phyloP scores from a whole-genome alignment of 2,888 invertebrate species.

The Thereva unica region DNA sequence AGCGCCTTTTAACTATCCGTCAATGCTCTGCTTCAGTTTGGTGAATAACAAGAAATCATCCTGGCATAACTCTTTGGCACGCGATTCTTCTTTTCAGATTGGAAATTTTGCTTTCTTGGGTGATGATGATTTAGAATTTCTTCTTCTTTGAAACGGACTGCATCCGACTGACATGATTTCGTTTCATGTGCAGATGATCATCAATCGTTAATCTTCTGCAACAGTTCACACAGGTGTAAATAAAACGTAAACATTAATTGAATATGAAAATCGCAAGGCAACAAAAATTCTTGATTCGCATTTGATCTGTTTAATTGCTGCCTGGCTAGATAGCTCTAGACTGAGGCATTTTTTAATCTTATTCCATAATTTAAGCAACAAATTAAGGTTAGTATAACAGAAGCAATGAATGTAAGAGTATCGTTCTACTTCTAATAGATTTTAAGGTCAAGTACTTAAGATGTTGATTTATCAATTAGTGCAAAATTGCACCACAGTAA shows the following conservation, averaged over 20 bases:
- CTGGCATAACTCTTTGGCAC: slow-evolving; percentile 22
- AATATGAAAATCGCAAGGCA: slow-evolving; percentile 12
- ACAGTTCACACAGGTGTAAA: neutral
- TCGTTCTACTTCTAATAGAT: too few relatives aligned
- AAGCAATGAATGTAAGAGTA: too few relatives aligned
- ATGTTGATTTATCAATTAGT: too few relatives aligned
- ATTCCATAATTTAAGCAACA: too few relatives aligned
- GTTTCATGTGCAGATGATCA: neutral
- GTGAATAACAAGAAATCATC: slow-evolving; percentile 22
- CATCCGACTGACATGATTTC: slow-evolving; percentile 20
- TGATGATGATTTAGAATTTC: slow-evolving; percentile 15
- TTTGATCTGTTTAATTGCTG: slow-evolving; percentile 12
- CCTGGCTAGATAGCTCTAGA: neutral
- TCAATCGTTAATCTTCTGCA: slow-evolving; percentile 10
- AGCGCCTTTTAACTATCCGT: slow-evolving; percentile 44
- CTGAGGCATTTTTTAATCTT: too few relatives aligned
- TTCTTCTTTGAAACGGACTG: neutral
- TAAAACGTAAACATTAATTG: slow-evolving; percentile 21
- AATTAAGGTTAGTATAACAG: too few relatives aligned
- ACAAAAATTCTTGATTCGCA: neutral
- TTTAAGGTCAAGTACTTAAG: too few relatives aligned
- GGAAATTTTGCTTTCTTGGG: slow-evolving; percentile 32
- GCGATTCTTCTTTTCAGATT: slow-evolving; percentile 20
- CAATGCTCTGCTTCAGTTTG: slow-evolving; percentile 45
- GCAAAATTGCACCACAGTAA: too few relatives aligned